phyloP scores from a whole-genome alignment of 2,113 vertebrate genomes.

The Hydrolagus affinis region DNA sequence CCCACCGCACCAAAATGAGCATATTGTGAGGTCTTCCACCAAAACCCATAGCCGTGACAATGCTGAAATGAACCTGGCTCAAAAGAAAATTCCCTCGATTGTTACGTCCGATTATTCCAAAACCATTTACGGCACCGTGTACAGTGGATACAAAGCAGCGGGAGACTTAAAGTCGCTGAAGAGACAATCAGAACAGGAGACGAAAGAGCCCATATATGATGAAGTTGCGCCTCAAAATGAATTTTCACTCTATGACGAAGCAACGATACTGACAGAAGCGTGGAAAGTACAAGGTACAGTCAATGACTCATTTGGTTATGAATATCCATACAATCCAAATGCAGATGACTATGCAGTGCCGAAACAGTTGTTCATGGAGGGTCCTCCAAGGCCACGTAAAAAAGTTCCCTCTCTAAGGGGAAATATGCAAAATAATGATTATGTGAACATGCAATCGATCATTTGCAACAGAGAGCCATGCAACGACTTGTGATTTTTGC shows the following conservation, averaged over 20 bases:
- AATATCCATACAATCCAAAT: conserved; percentile 21
- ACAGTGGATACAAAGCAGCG: neutral
- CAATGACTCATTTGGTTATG: conserved; percentile 25
- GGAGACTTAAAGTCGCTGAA: neutral
- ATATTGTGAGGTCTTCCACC: conserved; percentile 1
- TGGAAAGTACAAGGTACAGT: conserved; percentile 25
- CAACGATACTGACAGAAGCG: conserved; percentile 14
- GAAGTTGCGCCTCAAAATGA: neutral
- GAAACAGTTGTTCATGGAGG: neutral
- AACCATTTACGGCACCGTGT: conserved; percentile 7
- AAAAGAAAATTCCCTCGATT: conserved; percentile 24
- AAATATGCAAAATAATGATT: conserved; percentile 2
- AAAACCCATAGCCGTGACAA: neutral
- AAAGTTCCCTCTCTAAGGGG: neutral
- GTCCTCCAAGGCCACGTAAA: conserved; percentile 21
- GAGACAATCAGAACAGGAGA: neutral
- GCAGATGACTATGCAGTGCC: conserved; percentile 27
- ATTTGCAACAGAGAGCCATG: neutral
- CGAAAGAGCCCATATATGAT: conserved; percentile 4
- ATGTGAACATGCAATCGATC: conserved; percentile 19
- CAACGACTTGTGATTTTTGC: neutral
- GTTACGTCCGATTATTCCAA: neutral
- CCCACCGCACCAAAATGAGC: neutral
- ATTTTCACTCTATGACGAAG: conserved; percentile 15
- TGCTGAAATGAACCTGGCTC: neutral